Conservation (phyloP, 2,888 invertebrate species). For the Andrena minutula region DNA sequence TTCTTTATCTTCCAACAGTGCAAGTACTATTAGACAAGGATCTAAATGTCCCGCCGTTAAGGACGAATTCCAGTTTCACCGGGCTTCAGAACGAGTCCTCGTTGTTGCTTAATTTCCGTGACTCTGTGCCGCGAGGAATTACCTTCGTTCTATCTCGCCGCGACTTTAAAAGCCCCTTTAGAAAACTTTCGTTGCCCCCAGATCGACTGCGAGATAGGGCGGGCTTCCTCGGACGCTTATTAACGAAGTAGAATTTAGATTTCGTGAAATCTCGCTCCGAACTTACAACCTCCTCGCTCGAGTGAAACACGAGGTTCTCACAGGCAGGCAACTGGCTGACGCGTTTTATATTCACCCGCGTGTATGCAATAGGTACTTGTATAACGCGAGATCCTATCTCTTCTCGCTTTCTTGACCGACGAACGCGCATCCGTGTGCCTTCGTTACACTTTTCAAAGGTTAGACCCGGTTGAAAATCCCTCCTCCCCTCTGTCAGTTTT, state of each 20-base stretch:
- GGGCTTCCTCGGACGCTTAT: conserved; percentile 44
- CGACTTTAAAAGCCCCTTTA: conserved; percentile 40
- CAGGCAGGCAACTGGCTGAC: conserved; percentile 3
- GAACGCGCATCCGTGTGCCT: conserved; percentile 14
- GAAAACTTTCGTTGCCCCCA: conserved; percentile 52
- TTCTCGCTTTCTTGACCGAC: conserved; percentile 15
- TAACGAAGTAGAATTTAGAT: conserved; percentile 67
- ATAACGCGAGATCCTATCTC: conserved; percentile 39
- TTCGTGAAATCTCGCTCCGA: conserved; percentile 26
- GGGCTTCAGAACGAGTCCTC: background rate
- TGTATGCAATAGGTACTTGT: conserved; percentile 17
- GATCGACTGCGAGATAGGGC: conserved; percentile 57
- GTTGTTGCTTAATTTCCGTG: conserved; percentile 31
- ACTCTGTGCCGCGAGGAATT: background rate
- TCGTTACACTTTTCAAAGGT: conserved; percentile 11
- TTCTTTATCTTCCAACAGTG: too few species aligned
- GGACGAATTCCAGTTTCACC: background rate
- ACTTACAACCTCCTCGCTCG: conserved; percentile 53
- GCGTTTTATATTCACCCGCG: conserved; percentile 18
- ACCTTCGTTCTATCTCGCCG: conserved; percentile 27
- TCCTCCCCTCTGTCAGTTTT: background rate
- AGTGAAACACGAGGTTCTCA: conserved; percentile 55
- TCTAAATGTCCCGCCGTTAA: too few species aligned
- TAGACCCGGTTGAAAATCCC: background rate
- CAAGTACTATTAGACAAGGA: too few species aligned